phyloP scores from a whole-genome alignment of 2,113 vertebrate genomes.

The Cygnus atratus region DNA sequence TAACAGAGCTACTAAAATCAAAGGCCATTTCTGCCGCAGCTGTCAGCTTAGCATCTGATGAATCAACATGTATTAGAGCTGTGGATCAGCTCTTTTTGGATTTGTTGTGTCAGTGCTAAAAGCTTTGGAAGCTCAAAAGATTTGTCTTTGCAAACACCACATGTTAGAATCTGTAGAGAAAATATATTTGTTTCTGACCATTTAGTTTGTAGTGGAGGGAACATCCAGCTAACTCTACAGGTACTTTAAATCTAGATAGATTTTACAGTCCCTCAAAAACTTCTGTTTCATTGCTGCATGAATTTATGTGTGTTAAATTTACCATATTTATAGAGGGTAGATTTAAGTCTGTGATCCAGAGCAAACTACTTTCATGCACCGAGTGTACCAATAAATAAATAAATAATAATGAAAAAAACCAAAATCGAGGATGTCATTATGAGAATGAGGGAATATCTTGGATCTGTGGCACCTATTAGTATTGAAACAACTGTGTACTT shows the following conservation, averaged over 20 bases:
- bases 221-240: not conserved
- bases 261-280: not conserved
- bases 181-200: not conserved
- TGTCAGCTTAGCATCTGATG: not conserved
- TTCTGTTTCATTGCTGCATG: not conserved
- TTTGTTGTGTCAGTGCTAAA: not conserved
- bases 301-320: not conserved
- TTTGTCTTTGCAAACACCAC: not conserved
- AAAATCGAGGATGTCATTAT: not conserved
- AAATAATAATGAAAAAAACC: not conserved
- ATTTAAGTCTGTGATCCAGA: not conserved
- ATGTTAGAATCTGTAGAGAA: not conserved
- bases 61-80: not conserved
- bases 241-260: not conserved
- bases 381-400: not conserved
- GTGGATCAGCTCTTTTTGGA: not conserved
- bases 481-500: not conserved
- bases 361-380: not conserved
- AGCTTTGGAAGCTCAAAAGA: not conserved
- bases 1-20: not conserved
- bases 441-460: not conserved
- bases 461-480: not conserved
- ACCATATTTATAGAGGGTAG: rapidly evolving
- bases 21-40: not conserved
- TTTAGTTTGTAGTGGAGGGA: not conserved